Evolutionary conservation across 1,140 invertebrate genomes (phyloP).

Genomic region (Ridgeia piscesae): DNA sequence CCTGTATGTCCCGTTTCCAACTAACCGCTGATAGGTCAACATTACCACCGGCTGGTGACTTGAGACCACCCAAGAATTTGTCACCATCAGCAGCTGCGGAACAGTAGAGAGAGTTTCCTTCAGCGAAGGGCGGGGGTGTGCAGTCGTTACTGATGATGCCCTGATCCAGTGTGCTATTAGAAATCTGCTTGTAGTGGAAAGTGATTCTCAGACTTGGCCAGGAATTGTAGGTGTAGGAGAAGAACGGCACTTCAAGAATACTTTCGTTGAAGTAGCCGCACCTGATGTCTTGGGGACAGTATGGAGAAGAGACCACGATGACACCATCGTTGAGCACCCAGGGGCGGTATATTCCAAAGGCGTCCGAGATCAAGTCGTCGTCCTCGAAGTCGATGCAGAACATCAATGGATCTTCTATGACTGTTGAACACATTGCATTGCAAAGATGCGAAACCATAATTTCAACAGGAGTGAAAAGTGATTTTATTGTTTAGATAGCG

Average conservation of each 20-base stretch:
- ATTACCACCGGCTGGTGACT: not conserved
- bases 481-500: too few relatives aligned
- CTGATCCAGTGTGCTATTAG: not conserved
- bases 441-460: not conserved
- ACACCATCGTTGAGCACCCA: not conserved
- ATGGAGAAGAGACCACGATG: not conserved
- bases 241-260: not conserved
- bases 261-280: not conserved
- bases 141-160: not conserved
- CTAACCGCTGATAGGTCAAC: too few relatives aligned
- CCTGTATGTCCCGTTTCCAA: not conserved
- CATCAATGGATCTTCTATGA: not conserved
- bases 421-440: not conserved
- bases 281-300: not conserved
- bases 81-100: not conserved
- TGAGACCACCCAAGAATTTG: not conserved
- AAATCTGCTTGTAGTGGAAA: not conserved
- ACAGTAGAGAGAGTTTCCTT: not conserved
- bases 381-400: not conserved
- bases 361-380: not conserved
- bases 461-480: too few relatives aligned
- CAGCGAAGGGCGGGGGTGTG: not conserved
- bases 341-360: not conserved
- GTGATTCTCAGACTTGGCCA: not conserved
- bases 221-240: not conserved